Evolutionary conservation across 2,888 invertebrate genomes (phyloP).

Genomic region (Polyommatus iphigenia): DNA sequence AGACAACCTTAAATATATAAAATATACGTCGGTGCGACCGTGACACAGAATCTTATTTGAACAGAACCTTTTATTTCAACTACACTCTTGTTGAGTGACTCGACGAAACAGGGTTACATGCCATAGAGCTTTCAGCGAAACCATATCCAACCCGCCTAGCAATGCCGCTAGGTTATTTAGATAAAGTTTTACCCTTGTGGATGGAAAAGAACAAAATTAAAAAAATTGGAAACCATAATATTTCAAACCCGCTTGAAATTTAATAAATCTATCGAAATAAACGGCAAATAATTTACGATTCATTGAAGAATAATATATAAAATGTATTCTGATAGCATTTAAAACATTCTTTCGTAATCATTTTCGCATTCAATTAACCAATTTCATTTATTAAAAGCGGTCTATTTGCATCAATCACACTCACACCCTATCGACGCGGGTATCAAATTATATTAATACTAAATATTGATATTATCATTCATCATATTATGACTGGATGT

Average conservation of each 20-base stretch:
- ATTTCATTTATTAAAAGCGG: slow-evolving; percentile 26
- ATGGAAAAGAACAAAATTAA: too few relatives aligned
- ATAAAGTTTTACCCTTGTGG: too few relatives aligned
- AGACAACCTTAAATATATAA: background rate
- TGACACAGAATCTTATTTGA: background rate
- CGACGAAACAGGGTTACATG: background rate
- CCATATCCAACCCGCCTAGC: background rate
- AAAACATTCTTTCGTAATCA: background rate
- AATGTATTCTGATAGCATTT: slow-evolving; percentile 35
- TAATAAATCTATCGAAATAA: background rate
- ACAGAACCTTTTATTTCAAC: background rate
- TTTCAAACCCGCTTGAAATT: background rate
- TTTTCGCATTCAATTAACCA: background rate
- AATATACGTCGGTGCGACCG: background rate
- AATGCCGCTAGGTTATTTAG: background rate
- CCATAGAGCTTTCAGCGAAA: background rate
- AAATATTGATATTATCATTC: slow-evolving; percentile 26
- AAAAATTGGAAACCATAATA: background rate
- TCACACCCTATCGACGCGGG: background rate
- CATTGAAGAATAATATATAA: slow-evolving; percentile 30
- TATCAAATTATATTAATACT: slow-evolving; percentile 19
- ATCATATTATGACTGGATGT: slow-evolving; percentile 8
- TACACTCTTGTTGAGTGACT: background rate
- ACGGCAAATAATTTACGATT: background rate
- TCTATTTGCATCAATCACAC: slow-evolving; percentile 25